phyloP scores from a whole-genome alignment of 2,888 invertebrate genomes.

The Drosophila prolongata region DNA sequence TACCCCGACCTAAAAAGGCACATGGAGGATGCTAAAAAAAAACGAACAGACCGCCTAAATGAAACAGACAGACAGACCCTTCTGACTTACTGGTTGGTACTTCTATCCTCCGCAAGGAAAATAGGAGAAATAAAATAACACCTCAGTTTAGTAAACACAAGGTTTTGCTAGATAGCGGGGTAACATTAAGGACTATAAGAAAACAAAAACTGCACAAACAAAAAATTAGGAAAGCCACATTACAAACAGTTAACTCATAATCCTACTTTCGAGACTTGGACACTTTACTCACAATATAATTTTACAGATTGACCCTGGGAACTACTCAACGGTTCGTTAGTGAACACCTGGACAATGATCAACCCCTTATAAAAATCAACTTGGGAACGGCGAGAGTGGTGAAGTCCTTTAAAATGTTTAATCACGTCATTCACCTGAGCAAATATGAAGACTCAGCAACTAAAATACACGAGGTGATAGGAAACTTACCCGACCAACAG shows the following conservation, averaged over 20 bases:
- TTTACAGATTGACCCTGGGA: too few species aligned
- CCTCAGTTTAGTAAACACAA: background rate
- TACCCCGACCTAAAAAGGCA: too few species aligned
- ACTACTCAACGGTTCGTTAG: too few species aligned
- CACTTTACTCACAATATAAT: background rate
- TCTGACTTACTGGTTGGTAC: background rate
- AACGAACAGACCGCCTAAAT: background rate
- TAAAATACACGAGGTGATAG: slow-evolving; percentile 1
- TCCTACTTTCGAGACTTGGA: background rate
- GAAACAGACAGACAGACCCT: background rate
- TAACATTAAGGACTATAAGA: background rate
- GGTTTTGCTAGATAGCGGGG: background rate
- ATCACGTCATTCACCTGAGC: too few species aligned
- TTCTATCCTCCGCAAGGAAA: background rate
- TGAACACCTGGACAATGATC: background rate
- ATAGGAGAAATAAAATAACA: slow-evolving; percentile 1
- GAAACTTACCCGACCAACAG: background rate
- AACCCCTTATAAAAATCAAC: background rate
- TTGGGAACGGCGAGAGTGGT: too few species aligned
- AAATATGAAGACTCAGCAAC: too few species aligned
- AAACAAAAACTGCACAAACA: background rate
- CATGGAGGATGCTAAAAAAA: too few species aligned
- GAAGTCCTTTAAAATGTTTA: too few species aligned
- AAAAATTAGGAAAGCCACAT: background rate
- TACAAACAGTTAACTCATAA: background rate